A percentile compares a stretch with the other conserved stretches of the same genome.
Evolutionary conservation across 2,113 vertebrate genomes (phyloP).

Genomic region (Cochlearius cochlearius): DNA sequence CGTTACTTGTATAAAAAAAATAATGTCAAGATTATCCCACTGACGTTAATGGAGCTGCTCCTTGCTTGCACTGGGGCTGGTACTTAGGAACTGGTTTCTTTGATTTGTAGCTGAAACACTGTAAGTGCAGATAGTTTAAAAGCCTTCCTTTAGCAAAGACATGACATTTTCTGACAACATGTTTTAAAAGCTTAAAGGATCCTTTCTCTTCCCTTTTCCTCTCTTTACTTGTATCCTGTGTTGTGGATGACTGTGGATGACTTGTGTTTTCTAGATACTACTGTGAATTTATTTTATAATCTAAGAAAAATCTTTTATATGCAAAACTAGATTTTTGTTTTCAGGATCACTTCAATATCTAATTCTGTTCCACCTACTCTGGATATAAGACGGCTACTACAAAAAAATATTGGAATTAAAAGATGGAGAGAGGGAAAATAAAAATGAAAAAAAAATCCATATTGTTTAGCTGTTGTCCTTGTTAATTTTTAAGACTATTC

Average conservation of each 20-base stretch:
- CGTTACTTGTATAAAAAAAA: not conserved
- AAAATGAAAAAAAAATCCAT: not conserved
- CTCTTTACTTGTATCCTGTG: not conserved
- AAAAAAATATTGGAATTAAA: not conserved
- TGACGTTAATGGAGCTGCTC: not conserved
- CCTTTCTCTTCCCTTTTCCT: not conserved
- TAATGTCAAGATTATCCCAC: not conserved
- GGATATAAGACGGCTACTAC: not conserved
- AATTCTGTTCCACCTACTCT: not conserved
- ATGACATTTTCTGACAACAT: not conserved
- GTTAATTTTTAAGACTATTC: not conserved
- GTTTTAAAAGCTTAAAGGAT: not conserved
- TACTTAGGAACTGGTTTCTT: not conserved
- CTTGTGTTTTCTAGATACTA: not conserved
- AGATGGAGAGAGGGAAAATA: not conserved
- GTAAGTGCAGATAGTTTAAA: not conserved
- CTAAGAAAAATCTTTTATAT: not conserved
- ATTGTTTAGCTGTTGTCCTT: not conserved
- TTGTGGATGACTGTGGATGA: not conserved
- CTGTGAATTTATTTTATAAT: not conserved
- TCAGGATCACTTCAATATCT: not conserved
- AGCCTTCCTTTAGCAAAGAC: not conserved
- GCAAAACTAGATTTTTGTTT: not conserved
- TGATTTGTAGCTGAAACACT: not conserved
- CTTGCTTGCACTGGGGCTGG: not conserved